Evolutionary conservation across 2,797 vertebrate species (phyloP), one percentile per base, ranked within the genome.

Genomic region (Notoglanidium macrostoma): DNA sequence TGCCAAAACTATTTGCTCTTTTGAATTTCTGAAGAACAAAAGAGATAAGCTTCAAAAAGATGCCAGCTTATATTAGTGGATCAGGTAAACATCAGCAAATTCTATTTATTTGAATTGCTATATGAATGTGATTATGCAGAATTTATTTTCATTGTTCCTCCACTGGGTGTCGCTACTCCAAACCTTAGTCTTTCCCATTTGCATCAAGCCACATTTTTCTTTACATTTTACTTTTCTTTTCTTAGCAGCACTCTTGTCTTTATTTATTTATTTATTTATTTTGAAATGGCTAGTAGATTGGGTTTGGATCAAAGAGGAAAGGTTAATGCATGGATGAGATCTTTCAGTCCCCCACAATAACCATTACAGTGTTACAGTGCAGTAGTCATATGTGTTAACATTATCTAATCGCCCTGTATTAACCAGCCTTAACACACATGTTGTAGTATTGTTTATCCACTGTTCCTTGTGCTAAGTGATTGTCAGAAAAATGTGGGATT

Each of bases 81-180:
- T 72, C 35, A 32, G n/a, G 51, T n/a, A 73, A 67, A 46, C 65
- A 84, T 57, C 11, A 57, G 23, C 15, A 73, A n/a, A 44, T 72
- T 84, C 29, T 3, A 59, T 84, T 73, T n/a, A 59, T 11, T 59
- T 40, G 12, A 46, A 44, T 73, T 44, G 29, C 3, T 40, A 7
- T 51, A 44, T n/a, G 2, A 63, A 40, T 26, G 0, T 4, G 55
- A 26, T 21, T 29, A n/a, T 83, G 14, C 7, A 65, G 21, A 23
- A 29, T 15, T 63, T 61, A 51, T 61, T 72, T 85, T 46, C 63
- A 57, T 55, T n/a, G 5, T 9, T 72, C 21, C 44, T 32, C 88
- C 90, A 88, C 87, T 68, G 78, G 88, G 78, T 77, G 88, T 89
- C 88, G 59, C 83, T 87, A n/a, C 77, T 49, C 40, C 81, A 83